Evolutionary conservation across 2,797 vertebrate species (phyloP), one percentile per base, ranked within the genome.

Genomic region (Natrix natrix): DNA sequence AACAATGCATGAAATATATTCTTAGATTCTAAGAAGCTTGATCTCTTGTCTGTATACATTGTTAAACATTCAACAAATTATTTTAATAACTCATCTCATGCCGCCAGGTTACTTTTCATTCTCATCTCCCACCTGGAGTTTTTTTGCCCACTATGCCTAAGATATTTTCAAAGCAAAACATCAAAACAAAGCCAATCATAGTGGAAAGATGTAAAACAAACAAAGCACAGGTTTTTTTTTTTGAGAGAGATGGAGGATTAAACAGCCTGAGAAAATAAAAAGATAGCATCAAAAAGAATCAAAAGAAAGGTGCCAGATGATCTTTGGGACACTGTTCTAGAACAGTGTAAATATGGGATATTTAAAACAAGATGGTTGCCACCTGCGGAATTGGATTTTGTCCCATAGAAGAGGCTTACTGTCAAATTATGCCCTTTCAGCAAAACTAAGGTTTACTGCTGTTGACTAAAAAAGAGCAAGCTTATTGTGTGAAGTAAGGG

Each of bases 371-470:
- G 78, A 83, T 2, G 78, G 22, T 48, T 48, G 37, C 20, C 43
- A 78, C 55, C 88, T 43, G 28, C 2, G 59, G 87, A 60, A 66
- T 26, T 55, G 54, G 54, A 43, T 54, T 26, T 14, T 92, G 14
- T 55, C 24, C 16, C n/a, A 59, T 8, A 55, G 60, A 91, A 55
- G 24, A n/a, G 28, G n/a, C 37, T 95, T 90, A 92, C 20, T 69
- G 48, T 78, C 92, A 69, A 63, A 89, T 92, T 48, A 92, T 94
- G 94, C 94, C 83, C 96, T 95, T 96, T 95, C 91, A 93, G 95
- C 94, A 92, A 97, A 96, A 91, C 86, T 93, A 86, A 93, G 94
- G 87, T 91, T 56, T 94, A 96, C 93, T 83, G 93, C 37, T 11
- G 86, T 32, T 94, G 93, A 94, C 60, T 48, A 92, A 0, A 87